A percentile compares a stretch with the other conserved stretches of the same genome.
phyloP scores from a whole-genome alignment of 2,113 vertebrate genomes.

The Alaudala cheleensis region DNA sequence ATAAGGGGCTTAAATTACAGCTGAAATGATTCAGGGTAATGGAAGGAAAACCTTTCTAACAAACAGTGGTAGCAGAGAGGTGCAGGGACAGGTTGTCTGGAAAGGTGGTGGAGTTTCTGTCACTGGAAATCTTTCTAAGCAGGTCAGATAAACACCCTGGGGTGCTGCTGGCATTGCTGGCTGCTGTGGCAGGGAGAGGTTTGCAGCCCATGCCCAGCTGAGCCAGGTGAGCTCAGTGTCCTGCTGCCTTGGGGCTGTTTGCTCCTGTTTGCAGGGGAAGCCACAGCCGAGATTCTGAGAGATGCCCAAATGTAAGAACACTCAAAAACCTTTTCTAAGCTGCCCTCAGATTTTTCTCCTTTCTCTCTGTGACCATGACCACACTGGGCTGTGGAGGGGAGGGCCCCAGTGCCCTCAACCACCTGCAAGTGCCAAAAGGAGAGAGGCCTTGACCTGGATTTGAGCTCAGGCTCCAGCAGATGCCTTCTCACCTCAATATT shows the following conservation, averaged over 20 bases:
- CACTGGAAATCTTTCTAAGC: background rate
- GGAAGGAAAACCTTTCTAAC: background rate
- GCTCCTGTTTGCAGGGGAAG: background rate
- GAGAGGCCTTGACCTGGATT: background rate
- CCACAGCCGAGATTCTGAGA: background rate
- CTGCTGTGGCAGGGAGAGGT: background rate
- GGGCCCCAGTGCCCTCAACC: background rate
- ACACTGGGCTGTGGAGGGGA: background rate
- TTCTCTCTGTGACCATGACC: accelerated
- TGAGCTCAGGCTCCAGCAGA: background rate
- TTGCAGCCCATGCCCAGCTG: background rate
- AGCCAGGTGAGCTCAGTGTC: accelerated
- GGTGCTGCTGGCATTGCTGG: background rate
- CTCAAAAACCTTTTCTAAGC: background rate
- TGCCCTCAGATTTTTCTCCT: background rate
- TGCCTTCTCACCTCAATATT: background rate
- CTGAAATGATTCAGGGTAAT: background rate
- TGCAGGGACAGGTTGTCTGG: background rate
- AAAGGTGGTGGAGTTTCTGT: background rate
- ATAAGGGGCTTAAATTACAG: background rate
- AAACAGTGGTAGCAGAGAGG: background rate
- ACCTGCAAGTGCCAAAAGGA: no score
- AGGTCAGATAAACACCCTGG: background rate
- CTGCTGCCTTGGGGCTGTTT: background rate
- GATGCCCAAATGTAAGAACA: background rate